Conservation (phyloP, 2,888 invertebrate genomes). For the Cheiracanthium punctorium region DNA sequence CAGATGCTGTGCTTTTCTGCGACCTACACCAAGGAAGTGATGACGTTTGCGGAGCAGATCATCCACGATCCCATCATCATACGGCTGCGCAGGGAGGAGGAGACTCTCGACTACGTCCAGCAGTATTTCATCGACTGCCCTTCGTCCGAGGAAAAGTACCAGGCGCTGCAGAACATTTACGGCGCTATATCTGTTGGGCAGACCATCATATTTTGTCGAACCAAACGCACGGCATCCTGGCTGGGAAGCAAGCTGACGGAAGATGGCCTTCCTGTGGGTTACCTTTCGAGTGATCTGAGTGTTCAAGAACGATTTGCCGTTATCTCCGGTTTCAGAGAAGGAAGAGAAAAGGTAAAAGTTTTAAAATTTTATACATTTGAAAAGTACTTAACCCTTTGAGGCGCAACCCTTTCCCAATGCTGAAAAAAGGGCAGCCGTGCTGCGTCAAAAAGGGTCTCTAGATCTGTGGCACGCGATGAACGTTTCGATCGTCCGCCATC, state of each 20-base stretch:
- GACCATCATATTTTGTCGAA: conserved; percentile 94
- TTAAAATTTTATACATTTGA: too few relatives aligned
- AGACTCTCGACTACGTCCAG: conserved; percentile 95
- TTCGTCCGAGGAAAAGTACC: conserved; percentile 90
- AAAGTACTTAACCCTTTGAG: too few relatives aligned
- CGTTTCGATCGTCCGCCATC: too few relatives aligned
- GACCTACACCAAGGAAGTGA: conserved; percentile 93
- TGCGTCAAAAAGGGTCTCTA: too few relatives aligned
- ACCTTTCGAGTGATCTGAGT: conserved; percentile 92
- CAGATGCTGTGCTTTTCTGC: conserved; percentile 99
- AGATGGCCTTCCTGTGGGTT: conserved; percentile 95
- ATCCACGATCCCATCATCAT: conserved; percentile 88
- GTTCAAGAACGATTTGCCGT: conserved; percentile 94
- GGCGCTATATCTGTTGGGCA: conserved; percentile 97
- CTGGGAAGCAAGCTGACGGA: conserved; percentile 83
- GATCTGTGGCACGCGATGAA: too few relatives aligned
- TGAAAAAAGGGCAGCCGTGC: too few relatives aligned
- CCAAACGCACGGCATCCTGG: conserved; percentile 79
- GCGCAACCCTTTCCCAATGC: too few relatives aligned
- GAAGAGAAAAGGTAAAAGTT: conserved; percentile 94
- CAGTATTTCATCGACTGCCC: conserved; percentile 94
- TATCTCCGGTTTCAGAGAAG: conserved; percentile 92
- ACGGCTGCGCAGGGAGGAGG: conserved; percentile 86
- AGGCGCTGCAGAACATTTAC: conserved; percentile 95
- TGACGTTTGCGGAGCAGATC: conserved; percentile 96